phyloP scores from a whole-genome alignment of 2,113 vertebrate genomes.

The Notarius lentiginosus region DNA sequence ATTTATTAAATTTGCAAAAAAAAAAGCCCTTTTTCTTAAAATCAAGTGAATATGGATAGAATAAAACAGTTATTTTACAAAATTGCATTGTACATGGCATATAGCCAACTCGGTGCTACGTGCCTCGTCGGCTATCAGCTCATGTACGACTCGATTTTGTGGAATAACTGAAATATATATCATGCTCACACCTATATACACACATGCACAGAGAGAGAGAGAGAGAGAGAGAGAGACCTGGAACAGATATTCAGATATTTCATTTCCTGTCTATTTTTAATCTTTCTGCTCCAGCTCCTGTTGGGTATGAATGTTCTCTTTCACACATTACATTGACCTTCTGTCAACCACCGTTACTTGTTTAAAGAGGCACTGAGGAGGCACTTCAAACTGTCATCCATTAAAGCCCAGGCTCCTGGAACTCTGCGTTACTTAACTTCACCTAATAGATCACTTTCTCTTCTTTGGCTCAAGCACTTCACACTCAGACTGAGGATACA shows the following conservation, averaged over 20 bases:
- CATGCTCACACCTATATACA: too few species aligned
- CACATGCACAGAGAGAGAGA: too few species aligned
- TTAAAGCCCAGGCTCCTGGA: conserved; percentile 17
- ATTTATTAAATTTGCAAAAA: too few species aligned
- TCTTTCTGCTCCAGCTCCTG: neutral
- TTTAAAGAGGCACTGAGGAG: conserved; percentile 44
- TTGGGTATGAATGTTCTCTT: conserved; percentile 3
- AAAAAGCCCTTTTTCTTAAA: too few species aligned
- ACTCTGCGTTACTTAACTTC: conserved; percentile 39
- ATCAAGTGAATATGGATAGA: too few species aligned
- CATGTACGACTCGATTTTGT: too few species aligned
- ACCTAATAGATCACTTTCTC: conserved; percentile 43
- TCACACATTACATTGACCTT: conserved; percentile 26
- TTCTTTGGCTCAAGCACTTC: conserved; percentile 37
- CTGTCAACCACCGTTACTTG: conserved; percentile 18
- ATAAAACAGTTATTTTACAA: too few species aligned
- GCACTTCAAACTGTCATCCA: conserved; percentile 47
- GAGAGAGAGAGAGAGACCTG: too few species aligned
- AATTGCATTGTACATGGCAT: too few species aligned
- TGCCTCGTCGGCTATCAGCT: too few species aligned
- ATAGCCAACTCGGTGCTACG: too few species aligned
- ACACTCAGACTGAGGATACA: conserved; percentile 19
- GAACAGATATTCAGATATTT: neutral
- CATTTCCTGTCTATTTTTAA: neutral
- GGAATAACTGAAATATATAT: too few species aligned